Base-by-base conservation (phyloP, 1,140 invertebrate species). In the Bombyx mandarina region DNA sequence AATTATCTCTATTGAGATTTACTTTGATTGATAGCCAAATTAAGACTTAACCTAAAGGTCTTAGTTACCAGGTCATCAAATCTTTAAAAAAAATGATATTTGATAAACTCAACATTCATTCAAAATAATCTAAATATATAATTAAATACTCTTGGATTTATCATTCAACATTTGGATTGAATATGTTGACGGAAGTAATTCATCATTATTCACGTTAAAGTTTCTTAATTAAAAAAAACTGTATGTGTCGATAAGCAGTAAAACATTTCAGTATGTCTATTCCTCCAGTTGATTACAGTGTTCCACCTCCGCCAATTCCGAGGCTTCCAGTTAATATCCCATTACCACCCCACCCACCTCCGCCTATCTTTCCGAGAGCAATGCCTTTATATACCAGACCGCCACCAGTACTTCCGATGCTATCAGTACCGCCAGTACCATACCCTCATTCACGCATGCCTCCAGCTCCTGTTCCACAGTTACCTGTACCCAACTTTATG, bases 261-360 rank as follows among this genome's bases (percentile, higher is more conserved):
- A 44, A n/a, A 61, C 42, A 52, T 12, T 18, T 22, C 48, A 70
- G 63, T 56, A 85, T 82, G 80, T 79, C 80, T 10, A 60, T 73
- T 52, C 82, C 74, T 8, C 73, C 74, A 10, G 47, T 82, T 22
- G 66, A 76, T 49, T 85, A 76, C 45, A 75, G 63, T 50, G 60
- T 80, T 4, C 82, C 82, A 4, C 82, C 82, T 47, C 82, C 82
- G 18, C 78, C 79, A 22, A 65, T 59, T n/a, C 57, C 77, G 45
- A 63, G 26, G 26, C 26, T 3, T 35, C 26, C 26, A 35, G 4
- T 35, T 35, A 35, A 73, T 35, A 53, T 75, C 43, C 72, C 70
- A 12, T 57, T 58, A 45, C 61, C 66, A 43, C 60, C 52, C 35
- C 60, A 43, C 49, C 62, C 12, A 62, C 52, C 60, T 2, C 60